Conservation (phyloP, 1,140 invertebrate genomes). For the Ctenoplectra terminalis region DNA sequence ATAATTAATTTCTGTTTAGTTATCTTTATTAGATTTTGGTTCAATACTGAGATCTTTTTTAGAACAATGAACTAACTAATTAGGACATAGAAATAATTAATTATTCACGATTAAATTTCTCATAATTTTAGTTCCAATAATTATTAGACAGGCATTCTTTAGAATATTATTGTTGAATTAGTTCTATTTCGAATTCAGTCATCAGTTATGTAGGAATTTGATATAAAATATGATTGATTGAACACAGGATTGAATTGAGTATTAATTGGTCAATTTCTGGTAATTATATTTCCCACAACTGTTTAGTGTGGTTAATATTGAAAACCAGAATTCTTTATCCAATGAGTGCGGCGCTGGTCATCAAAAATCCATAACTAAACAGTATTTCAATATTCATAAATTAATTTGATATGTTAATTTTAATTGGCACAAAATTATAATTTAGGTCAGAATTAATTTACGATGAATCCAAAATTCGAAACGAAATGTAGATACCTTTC, state of each 20-base stretch:
- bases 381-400: background rate
- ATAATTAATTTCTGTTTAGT: no score
- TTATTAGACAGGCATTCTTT: background rate
- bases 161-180: background rate
- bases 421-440: background rate
- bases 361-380: background rate
- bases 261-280: background rate
- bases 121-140: background rate
- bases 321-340: background rate
- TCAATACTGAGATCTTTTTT: no score
- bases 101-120: background rate
- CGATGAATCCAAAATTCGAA: no score
- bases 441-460: no score
- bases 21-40: no score
- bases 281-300: background rate
- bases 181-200: background rate
- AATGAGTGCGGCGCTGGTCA: background rate
- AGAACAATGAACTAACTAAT: no score
- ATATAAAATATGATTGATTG: background rate
- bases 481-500: background rate
- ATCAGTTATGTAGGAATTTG: background rate
- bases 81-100: no score
- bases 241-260: background rate
- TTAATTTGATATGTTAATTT: background rate
- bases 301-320: background rate